Evolutionary conservation across 2,797 vertebrate genomes (phyloP).

Genomic region (Pempheris klunzingeri): DNA sequence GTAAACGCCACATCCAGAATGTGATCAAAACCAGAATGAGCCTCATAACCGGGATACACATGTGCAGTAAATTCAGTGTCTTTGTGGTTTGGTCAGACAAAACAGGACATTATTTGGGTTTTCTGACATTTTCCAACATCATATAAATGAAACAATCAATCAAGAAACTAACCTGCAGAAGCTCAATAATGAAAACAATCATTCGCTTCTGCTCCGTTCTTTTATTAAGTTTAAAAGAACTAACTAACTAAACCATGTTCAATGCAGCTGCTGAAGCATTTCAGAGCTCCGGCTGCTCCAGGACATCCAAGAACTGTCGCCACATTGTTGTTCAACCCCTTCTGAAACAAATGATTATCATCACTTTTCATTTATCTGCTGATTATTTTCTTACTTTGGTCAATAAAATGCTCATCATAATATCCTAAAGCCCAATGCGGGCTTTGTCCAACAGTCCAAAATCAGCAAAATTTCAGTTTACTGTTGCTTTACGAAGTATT

Average conservation of each 20-base stretch:
- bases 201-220: background rate
- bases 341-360: background rate
- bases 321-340: too few relatives aligned
- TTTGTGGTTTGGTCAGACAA: background rate
- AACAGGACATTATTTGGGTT: background rate
- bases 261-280: background rate
- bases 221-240: background rate
- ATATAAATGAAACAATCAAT: background rate
- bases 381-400: background rate
- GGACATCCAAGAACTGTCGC: too few relatives aligned
- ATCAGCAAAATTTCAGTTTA: background rate
- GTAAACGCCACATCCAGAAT: too few relatives aligned
- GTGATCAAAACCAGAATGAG: too few relatives aligned
- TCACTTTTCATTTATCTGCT: background rate
- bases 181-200: too few relatives aligned
- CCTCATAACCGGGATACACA: too few relatives aligned
- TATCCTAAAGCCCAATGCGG: background rate
- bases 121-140: background rate
- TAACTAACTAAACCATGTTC: background rate
- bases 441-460: background rate
- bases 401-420: background rate
- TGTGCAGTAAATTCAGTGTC: background rate
- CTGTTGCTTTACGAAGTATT: background rate
- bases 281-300: too few relatives aligned
- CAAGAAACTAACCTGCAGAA: background rate